Evolutionary conservation across 2,113 vertebrate genomes (phyloP).

Genomic region (Gymnocephalus cernua): DNA sequence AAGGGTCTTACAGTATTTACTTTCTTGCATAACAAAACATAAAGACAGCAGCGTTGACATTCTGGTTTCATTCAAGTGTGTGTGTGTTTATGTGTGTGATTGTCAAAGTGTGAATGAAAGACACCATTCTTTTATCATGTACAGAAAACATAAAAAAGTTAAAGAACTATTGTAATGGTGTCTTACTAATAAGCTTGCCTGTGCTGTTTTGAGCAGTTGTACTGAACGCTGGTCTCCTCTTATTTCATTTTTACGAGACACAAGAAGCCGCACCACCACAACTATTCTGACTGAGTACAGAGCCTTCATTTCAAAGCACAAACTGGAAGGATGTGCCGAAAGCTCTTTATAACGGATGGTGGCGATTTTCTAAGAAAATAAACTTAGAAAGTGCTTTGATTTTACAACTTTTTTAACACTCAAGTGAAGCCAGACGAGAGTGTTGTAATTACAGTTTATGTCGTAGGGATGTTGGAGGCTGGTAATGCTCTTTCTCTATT

Average conservation of each 20-base stretch:
- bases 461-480: conserved; percentile 37
- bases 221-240: conserved; percentile 20
- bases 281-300: conserved; percentile 22
- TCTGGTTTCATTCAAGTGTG: conserved; percentile 52
- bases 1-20: conserved; percentile 47
- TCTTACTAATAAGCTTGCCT: conserved; percentile 67
- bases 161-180: conserved; percentile 44
- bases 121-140: conserved; percentile 59
- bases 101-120: conserved; percentile 43
- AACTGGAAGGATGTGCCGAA: conserved; percentile 33
- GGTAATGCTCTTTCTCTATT: conserved; percentile 19
- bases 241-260: conserved; percentile 43
- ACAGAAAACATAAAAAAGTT: conserved; percentile 56
- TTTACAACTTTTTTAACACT: conserved; percentile 35
- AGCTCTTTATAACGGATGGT: conserved; percentile 8
- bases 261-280: conserved; percentile 1
- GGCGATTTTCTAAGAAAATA: conserved; percentile 31
- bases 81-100: conserved; percentile 39
- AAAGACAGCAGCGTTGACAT: conserved; percentile 20
- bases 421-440: conserved; percentile 20
- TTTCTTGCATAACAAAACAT: conserved; percentile 32
- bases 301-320: conserved; percentile 55
- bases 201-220: conserved; percentile 48
- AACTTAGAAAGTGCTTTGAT: conserved; percentile 38
- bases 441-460: conserved; percentile 32